Evolutionary conservation across 2,797 vertebrate genomes (phyloP).

Genomic region (Chaunax sp.): DNA sequence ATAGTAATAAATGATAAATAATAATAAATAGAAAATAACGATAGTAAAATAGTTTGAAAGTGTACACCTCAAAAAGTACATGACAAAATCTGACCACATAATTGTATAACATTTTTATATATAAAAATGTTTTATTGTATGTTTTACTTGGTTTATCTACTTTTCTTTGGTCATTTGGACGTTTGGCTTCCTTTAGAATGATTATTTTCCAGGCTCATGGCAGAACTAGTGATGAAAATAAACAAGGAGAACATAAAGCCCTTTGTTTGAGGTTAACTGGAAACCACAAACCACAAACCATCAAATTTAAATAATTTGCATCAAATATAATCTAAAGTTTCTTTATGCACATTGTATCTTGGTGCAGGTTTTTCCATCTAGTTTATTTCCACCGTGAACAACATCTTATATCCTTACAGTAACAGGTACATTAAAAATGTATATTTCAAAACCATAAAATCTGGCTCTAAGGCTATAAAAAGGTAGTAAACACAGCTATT

Average conservation of each 20-base stretch:
- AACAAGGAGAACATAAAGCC: not conserved
- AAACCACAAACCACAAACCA: too few relatives aligned
- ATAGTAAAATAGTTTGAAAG: too few relatives aligned
- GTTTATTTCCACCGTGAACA: not conserved
- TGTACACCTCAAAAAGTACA: too few relatives aligned
- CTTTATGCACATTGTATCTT: not conserved
- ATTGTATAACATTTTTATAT: too few relatives aligned
- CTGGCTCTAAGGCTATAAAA: not conserved
- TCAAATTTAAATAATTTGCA: too few relatives aligned
- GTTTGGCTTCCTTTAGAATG: not conserved
- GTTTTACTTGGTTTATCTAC: not conserved
- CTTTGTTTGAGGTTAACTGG: not conserved
- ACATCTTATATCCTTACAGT: not conserved
- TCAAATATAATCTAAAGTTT: too few relatives aligned
- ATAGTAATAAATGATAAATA: too few relatives aligned
- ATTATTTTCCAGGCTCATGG: too few relatives aligned
- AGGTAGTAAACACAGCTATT: not conserved
- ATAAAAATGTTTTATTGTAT: not conserved
- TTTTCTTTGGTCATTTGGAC: not conserved
- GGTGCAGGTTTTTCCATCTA: too few relatives aligned
- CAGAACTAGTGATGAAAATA: not conserved
- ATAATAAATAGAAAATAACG: not conserved
- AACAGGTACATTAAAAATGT: not conserved
- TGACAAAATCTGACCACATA: too few relatives aligned
- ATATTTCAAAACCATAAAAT: not conserved